A percentile compares a stretch with the other conserved stretches of the same genome.
Evolutionary conservation across 2,888 invertebrate species (phyloP).

Genomic region (Cynaeus angustus): DNA sequence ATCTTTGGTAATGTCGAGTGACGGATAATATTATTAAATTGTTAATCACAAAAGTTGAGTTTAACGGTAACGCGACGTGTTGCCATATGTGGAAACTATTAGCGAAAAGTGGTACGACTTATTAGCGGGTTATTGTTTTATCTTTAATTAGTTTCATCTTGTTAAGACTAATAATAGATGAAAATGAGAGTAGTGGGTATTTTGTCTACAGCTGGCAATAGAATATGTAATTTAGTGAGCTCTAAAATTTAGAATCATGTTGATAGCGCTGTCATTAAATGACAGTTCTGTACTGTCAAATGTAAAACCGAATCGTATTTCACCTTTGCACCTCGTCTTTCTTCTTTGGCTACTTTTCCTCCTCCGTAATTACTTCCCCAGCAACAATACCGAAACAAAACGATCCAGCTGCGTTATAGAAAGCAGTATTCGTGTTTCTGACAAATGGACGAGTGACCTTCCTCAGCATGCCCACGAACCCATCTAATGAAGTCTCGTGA

Average conservation of each 20-base stretch:
- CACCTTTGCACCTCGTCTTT: too few species aligned
- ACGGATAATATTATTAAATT: conserved; percentile 21
- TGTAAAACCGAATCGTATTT: too few species aligned
- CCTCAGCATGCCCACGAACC: conserved; percentile 64
- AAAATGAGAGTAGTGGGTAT: not conserved
- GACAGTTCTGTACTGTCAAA: too few species aligned
- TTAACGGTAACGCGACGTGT: conserved; percentile 14
- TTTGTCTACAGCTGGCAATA: too few species aligned
- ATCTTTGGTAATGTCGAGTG: not conserved
- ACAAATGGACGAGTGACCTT: conserved; percentile 69
- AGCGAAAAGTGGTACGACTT: conserved; percentile 5
- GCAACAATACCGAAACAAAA: conserved; percentile 49
- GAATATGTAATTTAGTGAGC: too few species aligned
- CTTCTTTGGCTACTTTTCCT: not conserved
- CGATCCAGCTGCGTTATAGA: conserved; percentile 54
- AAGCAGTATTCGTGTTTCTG: conserved; percentile 67
- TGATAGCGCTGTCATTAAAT: too few species aligned
- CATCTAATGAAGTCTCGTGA: conserved; percentile 68
- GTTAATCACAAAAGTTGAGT: not conserved
- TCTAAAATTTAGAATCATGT: too few species aligned
- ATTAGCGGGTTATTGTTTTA: conserved; percentile 12
- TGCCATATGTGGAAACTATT: conserved; percentile 11
- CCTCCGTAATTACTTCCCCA: conserved; percentile 30
- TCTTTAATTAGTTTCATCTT: conserved; percentile 12
- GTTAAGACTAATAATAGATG: not conserved